Conservation (phyloP, 1,140 invertebrate genomes). For the Drosophila ficusphila region DNA sequence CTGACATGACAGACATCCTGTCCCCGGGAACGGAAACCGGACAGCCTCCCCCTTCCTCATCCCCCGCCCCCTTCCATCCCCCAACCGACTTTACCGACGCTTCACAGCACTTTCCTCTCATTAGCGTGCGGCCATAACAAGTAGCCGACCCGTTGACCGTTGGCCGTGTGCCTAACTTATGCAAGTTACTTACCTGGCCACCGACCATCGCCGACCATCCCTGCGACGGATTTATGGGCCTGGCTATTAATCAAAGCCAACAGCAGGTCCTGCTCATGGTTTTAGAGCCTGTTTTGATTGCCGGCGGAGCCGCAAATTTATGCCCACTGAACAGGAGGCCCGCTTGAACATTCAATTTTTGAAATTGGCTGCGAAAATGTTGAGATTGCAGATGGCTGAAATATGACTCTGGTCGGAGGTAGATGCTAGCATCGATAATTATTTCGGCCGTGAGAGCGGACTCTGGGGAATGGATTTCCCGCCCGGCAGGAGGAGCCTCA, state of each 20-base stretch:
- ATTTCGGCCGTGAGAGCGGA: not conserved
- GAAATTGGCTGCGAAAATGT: constrained; percentile 47
- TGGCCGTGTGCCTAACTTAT: constrained; percentile 36
- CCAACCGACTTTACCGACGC: not conserved
- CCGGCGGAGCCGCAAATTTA: constrained; percentile 25
- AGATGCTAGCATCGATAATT: constrained; percentile 26
- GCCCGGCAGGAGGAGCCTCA: not conserved
- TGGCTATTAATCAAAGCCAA: constrained; percentile 57
- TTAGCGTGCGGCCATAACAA: constrained; percentile 46
- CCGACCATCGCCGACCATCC: not conserved
- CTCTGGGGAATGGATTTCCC: not conserved
- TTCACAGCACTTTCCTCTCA: constrained; percentile 32
- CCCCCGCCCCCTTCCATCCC: not conserved
- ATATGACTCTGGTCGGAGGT: constrained; percentile 21
- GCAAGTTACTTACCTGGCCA: constrained; percentile 55
- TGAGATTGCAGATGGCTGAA: constrained; percentile 43
- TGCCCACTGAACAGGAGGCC: constrained; percentile 10
- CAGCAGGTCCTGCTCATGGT: constrained; percentile 13
- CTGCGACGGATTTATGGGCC: constrained; percentile 39
- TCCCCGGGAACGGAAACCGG: not conserved
- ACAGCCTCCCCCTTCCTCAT: not conserved
- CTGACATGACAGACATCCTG: constrained; percentile 41
- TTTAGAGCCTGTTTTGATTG: constrained; percentile 34
- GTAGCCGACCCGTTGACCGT: constrained; percentile 44
- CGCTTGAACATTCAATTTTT: constrained; percentile 45